Conservation (phyloP, 2,888 invertebrate genomes). For the Pterostichus niger region DNA sequence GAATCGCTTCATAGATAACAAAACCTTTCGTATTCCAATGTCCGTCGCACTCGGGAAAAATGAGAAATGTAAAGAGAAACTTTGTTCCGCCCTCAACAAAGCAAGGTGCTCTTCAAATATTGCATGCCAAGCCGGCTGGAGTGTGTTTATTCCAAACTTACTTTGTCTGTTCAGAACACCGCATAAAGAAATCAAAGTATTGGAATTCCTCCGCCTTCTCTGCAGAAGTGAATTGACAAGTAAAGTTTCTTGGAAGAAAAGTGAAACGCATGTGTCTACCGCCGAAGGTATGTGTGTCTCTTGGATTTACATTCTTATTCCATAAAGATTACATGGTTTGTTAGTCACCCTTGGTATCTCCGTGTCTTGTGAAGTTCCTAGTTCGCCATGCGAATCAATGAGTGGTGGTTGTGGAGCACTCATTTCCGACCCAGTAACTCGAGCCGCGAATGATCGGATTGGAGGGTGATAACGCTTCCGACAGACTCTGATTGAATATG, state of each 20-base stretch:
- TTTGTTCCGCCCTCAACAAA: constrained; percentile 56
- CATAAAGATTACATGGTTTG: constrained; percentile 74
- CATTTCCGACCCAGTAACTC: constrained; percentile 60
- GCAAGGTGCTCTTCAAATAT: constrained; percentile 65
- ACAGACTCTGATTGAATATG: constrained; percentile 35
- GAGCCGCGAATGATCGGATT: constrained; percentile 27
- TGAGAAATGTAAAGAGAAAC: constrained; percentile 65
- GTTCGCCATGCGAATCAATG: background rate
- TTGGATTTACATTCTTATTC: constrained; percentile 73
- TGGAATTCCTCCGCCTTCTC: constrained; percentile 28
- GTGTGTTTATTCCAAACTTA: constrained; percentile 66
- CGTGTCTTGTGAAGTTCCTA: background rate
- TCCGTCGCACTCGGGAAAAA: constrained; percentile 51
- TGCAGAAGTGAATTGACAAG: constrained; percentile 48
- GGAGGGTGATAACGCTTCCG: constrained; percentile 43
- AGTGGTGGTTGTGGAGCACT: constrained; percentile 1
- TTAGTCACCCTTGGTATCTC: constrained; percentile 57
- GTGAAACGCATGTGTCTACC: constrained; percentile 23
- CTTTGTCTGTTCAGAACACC: constrained; percentile 57
- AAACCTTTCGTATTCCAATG: constrained; percentile 53
- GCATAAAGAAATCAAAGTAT: constrained; percentile 65
- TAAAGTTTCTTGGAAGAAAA: constrained; percentile 50
- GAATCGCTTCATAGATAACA: constrained; percentile 32
- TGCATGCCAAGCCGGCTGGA: constrained; percentile 29
- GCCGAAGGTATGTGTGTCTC: constrained; percentile 19